Evolutionary conservation across 2,113 vertebrate species (phyloP), one percentile per base, ranked within the genome.

Genomic region (Agelaius phoeniceus): DNA sequence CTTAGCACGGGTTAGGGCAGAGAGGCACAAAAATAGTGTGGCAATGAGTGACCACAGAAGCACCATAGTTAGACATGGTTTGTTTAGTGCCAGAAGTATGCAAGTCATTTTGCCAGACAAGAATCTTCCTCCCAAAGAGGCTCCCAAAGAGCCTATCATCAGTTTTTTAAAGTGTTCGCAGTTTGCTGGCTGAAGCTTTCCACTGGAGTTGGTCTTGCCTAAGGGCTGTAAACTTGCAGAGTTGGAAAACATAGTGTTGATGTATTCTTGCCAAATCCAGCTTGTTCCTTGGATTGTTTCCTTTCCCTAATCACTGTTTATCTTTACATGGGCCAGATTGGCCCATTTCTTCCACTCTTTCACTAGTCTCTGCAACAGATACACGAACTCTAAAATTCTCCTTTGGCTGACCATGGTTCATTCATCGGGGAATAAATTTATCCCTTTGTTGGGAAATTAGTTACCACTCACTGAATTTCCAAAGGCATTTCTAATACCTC

Each of bases 221-320:
- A 88, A 73, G 82, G 95, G 88, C 94, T 96, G 92, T 91, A 93
- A 95, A 96, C 95, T 96, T 94, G 90, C 92, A 96, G 92, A 82
- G 65, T 68, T 97, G 96, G 93, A 96, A 96, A 96, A 96, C 88
- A 95, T 2, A 89, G 83, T 52, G 72, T 61, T 92, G 76, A 86
- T 84, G 80, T 84, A 48, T 46, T 88, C 83, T 95, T 96, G 92
- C 94, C 96, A 96, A 95, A 96, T 96, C 74, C 94, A 94, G 94
- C 93, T 97, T 96, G 94, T 97, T 96, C 92, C 78, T 96, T 97
- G 95, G 95, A 95, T 61, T 94, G 93, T 90, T 96, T 97, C 94
- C 93, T 96, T 94, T 94, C 78, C 95, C 95, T 96, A 96, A 96
- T 97, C 93, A 94, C 96, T 97, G 94, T 96, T 96, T 97, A 97